Evolutionary conservation across 2,113 vertebrate genomes (phyloP), one percentile per base, ranked within the genome.

Genomic region (Callionymus lyra): DNA sequence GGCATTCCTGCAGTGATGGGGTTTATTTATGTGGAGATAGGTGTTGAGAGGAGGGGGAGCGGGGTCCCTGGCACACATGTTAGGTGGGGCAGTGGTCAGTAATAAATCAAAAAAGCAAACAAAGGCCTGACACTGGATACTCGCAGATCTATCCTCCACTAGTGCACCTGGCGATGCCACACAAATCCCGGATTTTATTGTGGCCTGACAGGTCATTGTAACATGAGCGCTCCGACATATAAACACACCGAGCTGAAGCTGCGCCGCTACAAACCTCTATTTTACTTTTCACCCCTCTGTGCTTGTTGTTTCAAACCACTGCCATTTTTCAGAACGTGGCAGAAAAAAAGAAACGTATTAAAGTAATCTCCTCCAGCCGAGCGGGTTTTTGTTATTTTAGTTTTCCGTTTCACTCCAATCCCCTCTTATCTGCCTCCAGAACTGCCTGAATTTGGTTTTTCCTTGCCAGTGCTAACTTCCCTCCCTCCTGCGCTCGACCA

Each of bases 401-500:
- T 82, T 77, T 82, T 80, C 72, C 67, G 70, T 80, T 84, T 83
- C 68, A 38, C 53, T 16, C 40, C 31, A 37, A 63, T 76, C 60
- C 61, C 71, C 59, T 84, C 77, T 86, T 82, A 86, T 85, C 79
- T 81, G 72, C 73, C 78, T 86, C 82, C 76, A 82, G 80, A 81
- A 83, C 79, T 65, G 74, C 65, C 76, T 82, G 80, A 79, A 68
- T 72, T 59, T 61, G 68, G 56, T 61, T 70, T 72, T 79, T 71
- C 64, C 47, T 63, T 72, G 68, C 74, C 74, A 79, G 75, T 31
- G 56, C 60, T 67, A 62, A 78, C 65, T 78, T 70, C 66, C 69
- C 65, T 57, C 74, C n/a, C 74, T 72, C 64, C 56, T 47, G 52
- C 35, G 56, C 65, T 60, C 47, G 65, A 79, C 77, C 74, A 58